Evolutionary conservation across 2,797 vertebrate species (phyloP), one percentile per base, ranked within the genome.

Genomic region (Acridotheres tristis): DNA sequence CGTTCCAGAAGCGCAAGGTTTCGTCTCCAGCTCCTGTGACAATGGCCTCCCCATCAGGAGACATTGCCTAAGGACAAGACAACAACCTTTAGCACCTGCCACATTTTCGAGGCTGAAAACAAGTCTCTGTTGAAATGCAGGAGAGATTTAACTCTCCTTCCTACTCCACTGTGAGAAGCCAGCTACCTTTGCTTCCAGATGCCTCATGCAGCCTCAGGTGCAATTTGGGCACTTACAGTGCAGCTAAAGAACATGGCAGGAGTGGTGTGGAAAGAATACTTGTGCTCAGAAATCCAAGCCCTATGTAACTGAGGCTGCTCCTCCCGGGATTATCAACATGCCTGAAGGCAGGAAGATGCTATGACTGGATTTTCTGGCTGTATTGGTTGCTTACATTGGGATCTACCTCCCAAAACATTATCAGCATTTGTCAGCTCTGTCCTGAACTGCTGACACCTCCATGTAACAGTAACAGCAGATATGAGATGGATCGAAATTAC

Each of bases 11-110:
- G 59, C 99, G 97, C 79, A 99, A 97, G 2, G 99, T 99, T 95
- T 99, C 99, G 2, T 99, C 99, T 69, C 99, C 99, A 12, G 99
- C 99, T 48, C 99, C 99, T 0, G 99, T 99, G 59, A 99, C 99
- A 4, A 99, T 99, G 94, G 99, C 99, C 96, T 99, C 99, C 42
- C 99, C 99, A 0, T 99, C 99, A 17, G 99, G 99, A 53, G 99
- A 99, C 99, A 99, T 99, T 12, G 99, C 99, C 99, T 99, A 90
- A 3, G 20, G 50, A 36, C 66, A 50, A 83, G 38, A 93, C 42
- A 88, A 36, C 45, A 80, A 34, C 61, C 69, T 58, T 93, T 23
- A 95, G 76, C 51, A 71, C 7, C 48, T 36, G 21, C 5, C 58
- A 88, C 57, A 40, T 59, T 57, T 63, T 2, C 45, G 50, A 89